Conservation (phyloP, 2,797 vertebrate species). For the Esox lucius region DNA sequence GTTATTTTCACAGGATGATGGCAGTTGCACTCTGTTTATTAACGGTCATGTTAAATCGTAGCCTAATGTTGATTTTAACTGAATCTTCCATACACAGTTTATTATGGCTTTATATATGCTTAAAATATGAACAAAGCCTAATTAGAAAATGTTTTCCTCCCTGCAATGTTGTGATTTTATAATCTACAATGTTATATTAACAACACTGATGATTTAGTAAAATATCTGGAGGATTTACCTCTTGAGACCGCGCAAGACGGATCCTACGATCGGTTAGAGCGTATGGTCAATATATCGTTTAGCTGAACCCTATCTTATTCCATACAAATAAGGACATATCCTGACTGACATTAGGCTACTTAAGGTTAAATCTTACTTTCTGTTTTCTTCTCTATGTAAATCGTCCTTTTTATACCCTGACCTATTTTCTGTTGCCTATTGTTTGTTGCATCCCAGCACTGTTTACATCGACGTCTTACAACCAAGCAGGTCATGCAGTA, state of each 20-base stretch:
- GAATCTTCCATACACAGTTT: not conserved
- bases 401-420: not conserved
- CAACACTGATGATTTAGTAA: conserved; percentile 24
- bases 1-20: not conserved
- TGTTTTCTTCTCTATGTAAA: not conserved
- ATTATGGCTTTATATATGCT: not conserved
- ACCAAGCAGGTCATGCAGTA: conserved; percentile 7
- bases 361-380: not conserved
- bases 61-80: not conserved
- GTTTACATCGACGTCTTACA: not conserved
- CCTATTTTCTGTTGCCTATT: not conserved
- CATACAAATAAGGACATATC: not conserved
- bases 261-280: too few relatives aligned
- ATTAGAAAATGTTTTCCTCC: not conserved
- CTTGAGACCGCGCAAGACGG: not conserved
- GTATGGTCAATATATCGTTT: too few relatives aligned
- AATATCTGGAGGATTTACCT: conserved; percentile 16
- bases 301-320: not conserved
- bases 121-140: not conserved
- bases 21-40: not conserved
- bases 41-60: not conserved
- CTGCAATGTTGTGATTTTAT: conserved; percentile 7
- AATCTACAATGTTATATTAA: conserved; percentile 36
- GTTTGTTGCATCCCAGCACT: not conserved
- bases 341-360: not conserved